Conservation (phyloP, 1,140 invertebrate genomes). For the Eueides isabella region DNA sequence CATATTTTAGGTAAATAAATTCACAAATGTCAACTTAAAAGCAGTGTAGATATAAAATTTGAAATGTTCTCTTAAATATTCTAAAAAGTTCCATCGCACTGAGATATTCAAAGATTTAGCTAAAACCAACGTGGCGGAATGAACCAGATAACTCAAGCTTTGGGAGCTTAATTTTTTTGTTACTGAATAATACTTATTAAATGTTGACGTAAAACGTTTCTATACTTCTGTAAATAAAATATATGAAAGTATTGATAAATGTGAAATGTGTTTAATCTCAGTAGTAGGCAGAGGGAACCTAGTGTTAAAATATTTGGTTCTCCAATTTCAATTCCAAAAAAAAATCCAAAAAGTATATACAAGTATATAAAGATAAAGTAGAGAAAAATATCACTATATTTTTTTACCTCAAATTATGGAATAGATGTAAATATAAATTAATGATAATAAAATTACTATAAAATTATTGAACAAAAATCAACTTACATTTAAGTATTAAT, state of each 20-base stretch:
- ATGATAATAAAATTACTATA: not conserved
- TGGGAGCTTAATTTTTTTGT: conserved; percentile 21
- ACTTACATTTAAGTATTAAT: not conserved
- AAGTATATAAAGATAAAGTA: no score
- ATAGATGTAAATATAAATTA: no score
- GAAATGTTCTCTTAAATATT: no score
- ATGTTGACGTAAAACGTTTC: no score
- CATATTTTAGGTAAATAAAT: not conserved
- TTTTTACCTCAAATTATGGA: no score
- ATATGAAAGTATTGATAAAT: no score
- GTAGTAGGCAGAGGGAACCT: not conserved
- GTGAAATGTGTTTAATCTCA: no score
- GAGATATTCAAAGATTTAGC: conserved; percentile 31
- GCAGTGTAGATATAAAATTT: not conserved
- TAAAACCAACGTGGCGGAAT: conserved; percentile 24
- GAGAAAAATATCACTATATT: no score
- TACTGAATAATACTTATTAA: not conserved
- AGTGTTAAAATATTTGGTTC: no score
- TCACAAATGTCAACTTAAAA: not conserved
- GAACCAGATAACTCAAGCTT: conserved; percentile 28
- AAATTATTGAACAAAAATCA: not conserved
- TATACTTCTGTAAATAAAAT: no score
- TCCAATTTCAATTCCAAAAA: no score
- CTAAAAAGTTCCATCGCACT: conserved; percentile 9
- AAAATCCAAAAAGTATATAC: no score